phyloP scores from a whole-genome alignment of 2,113 vertebrate genomes.

The Raja brachyura region DNA sequence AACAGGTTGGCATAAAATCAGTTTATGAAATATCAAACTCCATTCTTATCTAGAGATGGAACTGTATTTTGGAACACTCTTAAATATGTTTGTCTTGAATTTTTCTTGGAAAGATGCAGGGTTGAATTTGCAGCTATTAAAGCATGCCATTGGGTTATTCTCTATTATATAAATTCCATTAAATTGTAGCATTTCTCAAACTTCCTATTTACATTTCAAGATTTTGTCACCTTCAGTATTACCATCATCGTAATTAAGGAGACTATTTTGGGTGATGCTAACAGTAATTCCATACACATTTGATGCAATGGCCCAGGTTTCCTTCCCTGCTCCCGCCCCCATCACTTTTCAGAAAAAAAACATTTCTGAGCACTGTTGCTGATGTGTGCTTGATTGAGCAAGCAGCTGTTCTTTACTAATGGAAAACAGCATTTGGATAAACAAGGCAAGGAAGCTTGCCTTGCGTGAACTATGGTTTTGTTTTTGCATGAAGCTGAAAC shows the following conservation, averaged over 20 bases:
- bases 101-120: background rate
- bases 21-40: background rate
- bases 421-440: slow-evolving; percentile 24
- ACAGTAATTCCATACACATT: background rate
- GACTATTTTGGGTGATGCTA: background rate
- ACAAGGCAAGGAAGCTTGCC: slow-evolving; percentile 9
- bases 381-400: background rate
- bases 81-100: slow-evolving; percentile 1
- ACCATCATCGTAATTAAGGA: background rate
- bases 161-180: background rate
- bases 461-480: slow-evolving; percentile 7
- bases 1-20: background rate
- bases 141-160: background rate
- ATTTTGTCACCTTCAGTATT: background rate
- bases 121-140: background rate
- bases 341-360: too few relatives aligned
- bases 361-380: background rate
- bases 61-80: background rate
- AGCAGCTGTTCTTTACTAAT: background rate
- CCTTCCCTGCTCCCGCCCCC: background rate
- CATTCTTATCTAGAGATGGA: background rate
- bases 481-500: background rate
- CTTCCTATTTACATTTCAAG: background rate
- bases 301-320: background rate
- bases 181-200: background rate